Conservation (phyloP, 2,797 vertebrate genomes). For the Lacerta bilineata region DNA sequence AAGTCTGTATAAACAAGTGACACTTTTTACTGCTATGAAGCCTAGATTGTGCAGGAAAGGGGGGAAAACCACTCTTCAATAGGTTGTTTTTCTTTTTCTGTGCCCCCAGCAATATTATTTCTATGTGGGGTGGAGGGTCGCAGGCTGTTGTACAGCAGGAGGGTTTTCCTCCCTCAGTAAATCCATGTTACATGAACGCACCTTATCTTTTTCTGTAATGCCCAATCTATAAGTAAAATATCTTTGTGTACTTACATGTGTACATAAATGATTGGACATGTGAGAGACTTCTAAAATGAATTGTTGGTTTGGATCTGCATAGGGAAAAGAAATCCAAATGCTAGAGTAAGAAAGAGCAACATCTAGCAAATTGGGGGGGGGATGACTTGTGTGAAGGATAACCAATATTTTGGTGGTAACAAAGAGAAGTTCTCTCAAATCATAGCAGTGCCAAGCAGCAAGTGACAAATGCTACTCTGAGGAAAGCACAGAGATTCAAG, state of each 20-base stretch:
- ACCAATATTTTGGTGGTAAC: constrained; percentile 54
- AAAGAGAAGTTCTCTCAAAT: constrained; percentile 69
- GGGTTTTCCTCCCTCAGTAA: background rate
- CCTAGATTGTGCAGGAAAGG: background rate
- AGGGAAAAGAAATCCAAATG: constrained; percentile 41
- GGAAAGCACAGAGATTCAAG: constrained; percentile 70
- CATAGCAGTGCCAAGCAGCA: constrained; percentile 53
- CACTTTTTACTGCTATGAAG: background rate
- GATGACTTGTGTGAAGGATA: constrained; percentile 54
- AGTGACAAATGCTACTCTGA: constrained; percentile 68
- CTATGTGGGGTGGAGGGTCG: background rate
- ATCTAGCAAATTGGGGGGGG: constrained; percentile 50
- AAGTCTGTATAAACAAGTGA: background rate
- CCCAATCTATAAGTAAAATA: constrained; percentile 34
- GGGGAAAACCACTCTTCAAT: background rate
- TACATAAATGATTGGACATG: constrained; percentile 32
- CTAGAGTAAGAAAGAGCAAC: constrained; percentile 50
- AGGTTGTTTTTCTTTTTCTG: constrained; percentile 1
- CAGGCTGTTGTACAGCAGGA: background rate
- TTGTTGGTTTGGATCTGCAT: constrained; percentile 43
- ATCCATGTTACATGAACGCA: background rate
- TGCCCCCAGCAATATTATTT: background rate
- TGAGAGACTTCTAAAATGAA: constrained; percentile 51
- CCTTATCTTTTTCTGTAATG: constrained; percentile 21
- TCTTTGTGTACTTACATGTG: rapidly evolving